phyloP scores from a whole-genome alignment of 2,888 invertebrate species.

The Agonopterix alstromeriana region DNA sequence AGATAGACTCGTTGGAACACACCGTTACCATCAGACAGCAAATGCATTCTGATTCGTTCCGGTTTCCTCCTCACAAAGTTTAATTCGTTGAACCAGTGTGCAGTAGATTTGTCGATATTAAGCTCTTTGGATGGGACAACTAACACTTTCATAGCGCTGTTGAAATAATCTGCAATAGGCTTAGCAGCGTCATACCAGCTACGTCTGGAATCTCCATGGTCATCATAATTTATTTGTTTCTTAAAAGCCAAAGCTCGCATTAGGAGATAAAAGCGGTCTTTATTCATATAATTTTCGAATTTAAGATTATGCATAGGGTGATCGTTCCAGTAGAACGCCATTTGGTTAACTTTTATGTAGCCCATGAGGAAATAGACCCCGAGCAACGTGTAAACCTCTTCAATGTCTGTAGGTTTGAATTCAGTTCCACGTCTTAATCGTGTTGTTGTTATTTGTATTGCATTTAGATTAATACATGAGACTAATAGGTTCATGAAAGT shows the following conservation, averaged over 20 bases:
- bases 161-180: background rate
- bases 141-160: background rate
- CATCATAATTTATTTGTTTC: background rate
- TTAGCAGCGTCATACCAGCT: slow-evolving; percentile 2
- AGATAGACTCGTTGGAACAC: slow-evolving; percentile 2
- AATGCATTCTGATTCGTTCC: slow-evolving; percentile 2
- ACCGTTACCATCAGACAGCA: background rate
- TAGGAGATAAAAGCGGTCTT: background rate
- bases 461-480: slow-evolving; percentile 2
- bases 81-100: slow-evolving; percentile 1
- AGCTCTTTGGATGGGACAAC: background rate
- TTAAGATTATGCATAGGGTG: slow-evolving; percentile 1
- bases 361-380: slow-evolving; percentile 2
- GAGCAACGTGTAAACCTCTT: slow-evolving; percentile 1
- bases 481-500: slow-evolving; percentile 1
- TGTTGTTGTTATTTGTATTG: background rate
- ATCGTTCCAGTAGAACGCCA: background rate
- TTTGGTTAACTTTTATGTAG: background rate
- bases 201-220: background rate
- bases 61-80: background rate
- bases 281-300: slow-evolving; percentile 1
- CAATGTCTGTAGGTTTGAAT: slow-evolving; percentile 1
- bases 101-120: slow-evolving; percentile 1
- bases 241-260: slow-evolving; percentile 1
- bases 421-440: background rate